Evolutionary conservation across 2,888 invertebrate species (phyloP), one percentile per base, ranked within the genome.

Genomic region (Stomorhina lunata): DNA sequence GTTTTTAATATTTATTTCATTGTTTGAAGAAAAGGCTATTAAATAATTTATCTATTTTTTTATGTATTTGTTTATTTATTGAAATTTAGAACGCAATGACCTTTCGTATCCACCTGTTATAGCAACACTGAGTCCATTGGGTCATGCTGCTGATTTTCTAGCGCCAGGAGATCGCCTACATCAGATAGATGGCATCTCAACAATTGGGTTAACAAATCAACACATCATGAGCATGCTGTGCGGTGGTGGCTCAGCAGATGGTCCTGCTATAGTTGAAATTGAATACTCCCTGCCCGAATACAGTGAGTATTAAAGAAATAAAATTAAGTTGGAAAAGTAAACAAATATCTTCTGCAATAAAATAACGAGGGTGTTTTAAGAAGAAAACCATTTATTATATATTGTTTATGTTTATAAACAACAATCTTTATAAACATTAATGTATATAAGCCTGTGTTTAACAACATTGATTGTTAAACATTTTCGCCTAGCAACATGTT

Each of bases 221-320:
- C 96, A 96, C 88, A 95, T 96, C 34, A 93, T 95, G 85, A 90
- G 86, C 81, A 93, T 95, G 85, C 90, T 96, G 85, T 95, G 95
- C 89, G 95, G 95, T 90, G 94, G 84, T 29, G 85, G 87, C 80
- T 95, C 95, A 84, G 69, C 79, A 66, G 89, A 89, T 79, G 95
- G 95, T 84, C 92, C 94, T 71, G 95, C 96, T 7, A 92, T 95
- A n/a, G 91, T 97, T 87, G 96, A 96, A 91, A 94, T 96, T 84
- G 96, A 96, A 88, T 97, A 96, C 91, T 95, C 95, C 83, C 93
- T 96, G 89, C 96, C 96, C 29, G 95, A 95, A 88, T 94, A 95
- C 91, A 94, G 96, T 96, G 90, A 93, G 93, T 92, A 85, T 66
- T 32, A 2, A 20, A 32, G 48, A 20, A 20, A 29, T n/a, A 40